A percentile compares a stretch with the other conserved stretches of the same genome.
Evolutionary conservation across 2,113 vertebrate species (phyloP).

Genomic region (Chaetodon trifascialis): DNA sequence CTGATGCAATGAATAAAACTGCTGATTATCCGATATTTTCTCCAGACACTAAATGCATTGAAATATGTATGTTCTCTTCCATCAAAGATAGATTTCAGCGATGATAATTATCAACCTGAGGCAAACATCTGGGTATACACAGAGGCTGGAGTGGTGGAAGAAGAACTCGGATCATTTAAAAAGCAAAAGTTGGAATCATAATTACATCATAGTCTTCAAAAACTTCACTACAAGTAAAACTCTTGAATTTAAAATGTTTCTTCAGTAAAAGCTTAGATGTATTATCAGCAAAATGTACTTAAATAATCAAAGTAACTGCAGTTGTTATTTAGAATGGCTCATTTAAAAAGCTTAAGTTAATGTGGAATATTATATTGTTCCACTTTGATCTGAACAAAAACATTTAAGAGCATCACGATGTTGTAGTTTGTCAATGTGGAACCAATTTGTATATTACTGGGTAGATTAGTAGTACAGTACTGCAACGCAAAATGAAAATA

Average conservation of each 20-base stretch:
- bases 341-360: too few species aligned
- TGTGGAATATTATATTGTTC: neutral
- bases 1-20: constrained; percentile 27
- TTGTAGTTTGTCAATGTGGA: too few species aligned
- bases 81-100: constrained; percentile 14
- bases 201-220: too few species aligned
- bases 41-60: neutral
- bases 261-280: neutral
- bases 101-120: constrained; percentile 22
- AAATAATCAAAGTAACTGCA: neutral
- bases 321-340: too few species aligned
- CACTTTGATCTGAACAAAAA: neutral
- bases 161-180: neutral
- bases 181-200: neutral
- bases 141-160: neutral
- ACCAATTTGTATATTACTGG: too few species aligned
- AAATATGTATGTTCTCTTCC: constrained; percentile 25
- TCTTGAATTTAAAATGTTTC: neutral
- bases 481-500: too few species aligned
- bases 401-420: neutral
- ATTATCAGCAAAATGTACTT: neutral
- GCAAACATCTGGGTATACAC: neutral
- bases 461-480: too few species aligned
- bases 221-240: neutral
- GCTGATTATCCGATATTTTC: constrained; percentile 20